phyloP scores from a whole-genome alignment of 2,888 invertebrate genomes.

The Salticus scenicus region DNA sequence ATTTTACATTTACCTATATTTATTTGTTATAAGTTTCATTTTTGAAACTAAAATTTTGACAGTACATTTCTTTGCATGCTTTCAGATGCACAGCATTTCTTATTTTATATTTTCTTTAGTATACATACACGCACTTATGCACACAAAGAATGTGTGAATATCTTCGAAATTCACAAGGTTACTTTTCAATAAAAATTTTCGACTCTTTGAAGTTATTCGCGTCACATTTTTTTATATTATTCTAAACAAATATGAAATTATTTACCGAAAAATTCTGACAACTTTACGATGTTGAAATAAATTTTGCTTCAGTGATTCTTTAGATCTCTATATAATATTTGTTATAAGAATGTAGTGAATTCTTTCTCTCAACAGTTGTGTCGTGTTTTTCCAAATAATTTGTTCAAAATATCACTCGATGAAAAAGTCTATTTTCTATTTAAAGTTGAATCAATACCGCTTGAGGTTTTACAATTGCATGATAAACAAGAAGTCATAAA shows the following conservation, averaged over 20 bases:
- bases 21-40: too few species aligned
- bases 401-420: neutral
- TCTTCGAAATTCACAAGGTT: neutral
- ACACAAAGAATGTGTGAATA: neutral
- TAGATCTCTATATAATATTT: neutral
- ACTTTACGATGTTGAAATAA: neutral
- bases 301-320: neutral
- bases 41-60: too few species aligned
- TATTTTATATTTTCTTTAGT: neutral
- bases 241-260: neutral
- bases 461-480: neutral
- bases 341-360: neutral
- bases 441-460: neutral
- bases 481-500: neutral
- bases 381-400: neutral
- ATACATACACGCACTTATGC: neutral
- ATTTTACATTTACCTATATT: too few species aligned
- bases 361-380: neutral
- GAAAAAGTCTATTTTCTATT: neutral
- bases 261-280: neutral
- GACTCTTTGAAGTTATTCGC: neutral
- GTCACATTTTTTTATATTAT: neutral
- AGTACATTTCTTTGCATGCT: neutral
- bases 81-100: neutral
- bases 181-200: neutral